These are phyloP conservation scores for Scaeva pyrastri DNA, from an alignment of 2,888 invertebrate species.

Conservation along the genomic window DNA sequence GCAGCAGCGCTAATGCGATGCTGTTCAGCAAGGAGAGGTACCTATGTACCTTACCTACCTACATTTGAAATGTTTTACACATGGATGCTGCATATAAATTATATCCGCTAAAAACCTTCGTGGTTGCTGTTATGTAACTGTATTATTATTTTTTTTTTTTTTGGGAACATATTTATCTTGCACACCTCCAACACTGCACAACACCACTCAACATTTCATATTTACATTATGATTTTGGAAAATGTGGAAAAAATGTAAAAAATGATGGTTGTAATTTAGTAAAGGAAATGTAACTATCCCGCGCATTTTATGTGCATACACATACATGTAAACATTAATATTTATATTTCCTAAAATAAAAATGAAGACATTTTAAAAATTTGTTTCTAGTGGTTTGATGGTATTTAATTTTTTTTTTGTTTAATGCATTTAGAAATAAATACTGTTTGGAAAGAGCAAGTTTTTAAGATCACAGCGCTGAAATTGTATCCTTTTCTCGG, in stretches of 20 bases:
- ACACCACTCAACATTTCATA: not conserved
- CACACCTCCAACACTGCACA: not conserved
- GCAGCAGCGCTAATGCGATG: constrained; percentile 28
- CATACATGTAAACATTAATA: too few relatives aligned
- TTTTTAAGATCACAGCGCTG: too few relatives aligned
- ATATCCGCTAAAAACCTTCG: constrained; percentile 18
- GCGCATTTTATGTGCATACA: too few relatives aligned
- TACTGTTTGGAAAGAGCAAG: too few relatives aligned
- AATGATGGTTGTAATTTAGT: not conserved
- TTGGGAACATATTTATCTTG: not conserved
- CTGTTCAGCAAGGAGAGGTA: not conserved
- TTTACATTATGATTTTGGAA: not conserved
- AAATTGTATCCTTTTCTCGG: too few relatives aligned
- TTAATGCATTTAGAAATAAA: too few relatives aligned
- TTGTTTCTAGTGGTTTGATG: too few relatives aligned
- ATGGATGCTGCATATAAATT: constrained; percentile 24
- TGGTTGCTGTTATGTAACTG: not conserved
- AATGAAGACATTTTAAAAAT: too few relatives aligned
- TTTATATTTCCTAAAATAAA: too few relatives aligned
- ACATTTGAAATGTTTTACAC: constrained; percentile 20
- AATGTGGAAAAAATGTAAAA: not conserved
- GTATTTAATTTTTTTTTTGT: too few relatives aligned
- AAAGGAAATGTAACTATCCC: not conserved
- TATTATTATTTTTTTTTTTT: not conserved
- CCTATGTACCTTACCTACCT: not conserved